Evolutionary conservation across 2,888 invertebrate species (phyloP).

Genomic region (Diploptera punctata): DNA sequence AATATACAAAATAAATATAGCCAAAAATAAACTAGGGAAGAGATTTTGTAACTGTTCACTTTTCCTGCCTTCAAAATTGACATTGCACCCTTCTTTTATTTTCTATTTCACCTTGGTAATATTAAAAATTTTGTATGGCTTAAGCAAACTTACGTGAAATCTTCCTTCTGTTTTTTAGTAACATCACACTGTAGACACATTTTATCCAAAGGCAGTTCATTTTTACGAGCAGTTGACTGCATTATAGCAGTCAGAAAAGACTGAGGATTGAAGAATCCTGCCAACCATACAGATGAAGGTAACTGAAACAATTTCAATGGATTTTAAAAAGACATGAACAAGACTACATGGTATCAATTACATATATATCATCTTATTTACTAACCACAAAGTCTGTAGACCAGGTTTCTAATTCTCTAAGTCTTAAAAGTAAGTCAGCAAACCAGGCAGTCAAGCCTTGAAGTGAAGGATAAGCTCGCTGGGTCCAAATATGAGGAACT

Average conservation of each 20-base stretch:
- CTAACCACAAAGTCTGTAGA: slow-evolving; percentile 90
- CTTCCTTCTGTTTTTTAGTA: slow-evolving; percentile 95
- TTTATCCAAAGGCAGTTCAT: slow-evolving; percentile 92
- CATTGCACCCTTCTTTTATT: too few species aligned
- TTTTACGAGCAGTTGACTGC: slow-evolving; percentile 94
- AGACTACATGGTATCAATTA: neutral
- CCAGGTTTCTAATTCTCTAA: slow-evolving; percentile 93
- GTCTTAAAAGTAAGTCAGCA: slow-evolving; percentile 83
- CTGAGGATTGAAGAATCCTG: slow-evolving; percentile 98
- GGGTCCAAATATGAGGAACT: slow-evolving; percentile 88
- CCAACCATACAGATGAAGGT: slow-evolving; percentile 93
- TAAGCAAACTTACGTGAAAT: slow-evolving; percentile 76
- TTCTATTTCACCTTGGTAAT: too few species aligned
- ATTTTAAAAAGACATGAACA: neutral
- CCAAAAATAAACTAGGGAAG: too few species aligned
- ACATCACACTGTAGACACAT: slow-evolving; percentile 98
- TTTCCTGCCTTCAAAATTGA: too few species aligned
- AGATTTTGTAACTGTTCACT: too few species aligned
- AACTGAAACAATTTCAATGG: slow-evolving; percentile 64
- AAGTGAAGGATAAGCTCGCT: slow-evolving; percentile 90
- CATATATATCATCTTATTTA: neutral
- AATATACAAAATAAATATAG: too few species aligned
- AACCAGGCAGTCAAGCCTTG: slow-evolving; percentile 91
- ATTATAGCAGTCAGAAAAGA: slow-evolving; percentile 96
- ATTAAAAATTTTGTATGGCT: too few species aligned